A percentile compares a stretch with the other conserved stretches of the same genome.
phyloP scores from a whole-genome alignment of 2,113 vertebrate species.

The Clarias macrocephalus region DNA sequence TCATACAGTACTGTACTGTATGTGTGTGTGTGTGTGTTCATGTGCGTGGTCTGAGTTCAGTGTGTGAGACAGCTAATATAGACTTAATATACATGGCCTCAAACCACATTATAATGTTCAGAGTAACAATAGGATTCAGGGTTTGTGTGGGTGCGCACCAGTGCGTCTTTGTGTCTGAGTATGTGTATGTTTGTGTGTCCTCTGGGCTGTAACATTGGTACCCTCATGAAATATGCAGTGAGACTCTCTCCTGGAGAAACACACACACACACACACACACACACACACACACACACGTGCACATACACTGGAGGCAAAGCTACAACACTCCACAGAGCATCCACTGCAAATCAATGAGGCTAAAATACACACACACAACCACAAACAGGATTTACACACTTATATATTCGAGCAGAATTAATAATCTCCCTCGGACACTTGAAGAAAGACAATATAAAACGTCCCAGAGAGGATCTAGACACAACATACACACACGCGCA shows the following conservation, averaged over 20 bases:
- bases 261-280: not conserved
- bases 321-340: slow-evolving; percentile 19
- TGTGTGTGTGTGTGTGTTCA: not conserved
- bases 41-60: not conserved
- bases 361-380: slow-evolving; percentile 16
- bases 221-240: slow-evolving; percentile 41
- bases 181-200: slow-evolving; percentile 17
- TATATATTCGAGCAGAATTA: slow-evolving; percentile 13
- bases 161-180: not conserved
- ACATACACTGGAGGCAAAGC: slow-evolving; percentile 6
- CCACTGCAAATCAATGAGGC: slow-evolving; percentile 45
- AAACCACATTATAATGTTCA: not conserved
- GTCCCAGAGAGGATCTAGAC: not conserved
- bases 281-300: not conserved
- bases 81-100: not conserved
- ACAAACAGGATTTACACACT: slow-evolving; percentile 16
- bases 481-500: not conserved
- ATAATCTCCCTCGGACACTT: not conserved
- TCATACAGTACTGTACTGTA: not conserved
- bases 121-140: not conserved
- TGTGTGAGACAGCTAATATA: not conserved
- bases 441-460: not conserved
- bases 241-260: slow-evolving; percentile 25
- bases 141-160: not conserved
- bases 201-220: slow-evolving; percentile 38